A percentile compares a stretch with the other conserved stretches of the same genome.
Conservation (phyloP, 1,140 invertebrate genomes). For the Drosophila melanogaster region DNA sequence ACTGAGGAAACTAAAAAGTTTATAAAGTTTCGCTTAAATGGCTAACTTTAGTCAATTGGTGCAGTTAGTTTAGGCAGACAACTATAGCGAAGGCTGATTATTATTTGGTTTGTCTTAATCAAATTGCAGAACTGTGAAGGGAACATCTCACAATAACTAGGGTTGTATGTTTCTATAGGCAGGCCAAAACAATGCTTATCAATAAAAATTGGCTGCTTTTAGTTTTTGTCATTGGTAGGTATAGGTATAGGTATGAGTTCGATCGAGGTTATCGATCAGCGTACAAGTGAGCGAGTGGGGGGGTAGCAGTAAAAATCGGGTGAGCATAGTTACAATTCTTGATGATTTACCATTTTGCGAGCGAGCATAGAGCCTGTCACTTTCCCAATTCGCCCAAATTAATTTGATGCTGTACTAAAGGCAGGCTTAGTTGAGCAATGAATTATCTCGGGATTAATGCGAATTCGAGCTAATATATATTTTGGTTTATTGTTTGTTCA, state of each 20-base stretch:
- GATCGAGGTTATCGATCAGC: constrained; percentile 35
- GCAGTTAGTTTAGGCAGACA: constrained; percentile 61
- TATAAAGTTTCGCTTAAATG: constrained; percentile 23
- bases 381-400: constrained; percentile 47
- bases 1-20: constrained; percentile 22
- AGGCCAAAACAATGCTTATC: constrained; percentile 34
- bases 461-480: constrained; percentile 48
- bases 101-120: constrained; percentile 39
- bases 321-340: constrained; percentile 78
- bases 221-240: constrained; percentile 38
- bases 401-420: constrained; percentile 56
- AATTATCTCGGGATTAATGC: constrained; percentile 48
- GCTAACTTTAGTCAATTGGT: constrained; percentile 36
- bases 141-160: constrained; percentile 83
- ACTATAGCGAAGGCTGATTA: constrained; percentile 20
- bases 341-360: constrained; percentile 64
- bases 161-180: constrained; percentile 52
- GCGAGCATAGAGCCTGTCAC: constrained; percentile 51
- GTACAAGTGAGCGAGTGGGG: constrained; percentile 58
- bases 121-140: constrained; percentile 84
- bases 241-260: constrained; percentile 39
- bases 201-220: constrained; percentile 26
- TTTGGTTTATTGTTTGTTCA: constrained; percentile 54
- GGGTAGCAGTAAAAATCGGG: constrained; percentile 59
- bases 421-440: constrained; percentile 54